Evolutionary conservation across 2,888 invertebrate species (phyloP).

Genomic region (Bimastos eiseni): DNA sequence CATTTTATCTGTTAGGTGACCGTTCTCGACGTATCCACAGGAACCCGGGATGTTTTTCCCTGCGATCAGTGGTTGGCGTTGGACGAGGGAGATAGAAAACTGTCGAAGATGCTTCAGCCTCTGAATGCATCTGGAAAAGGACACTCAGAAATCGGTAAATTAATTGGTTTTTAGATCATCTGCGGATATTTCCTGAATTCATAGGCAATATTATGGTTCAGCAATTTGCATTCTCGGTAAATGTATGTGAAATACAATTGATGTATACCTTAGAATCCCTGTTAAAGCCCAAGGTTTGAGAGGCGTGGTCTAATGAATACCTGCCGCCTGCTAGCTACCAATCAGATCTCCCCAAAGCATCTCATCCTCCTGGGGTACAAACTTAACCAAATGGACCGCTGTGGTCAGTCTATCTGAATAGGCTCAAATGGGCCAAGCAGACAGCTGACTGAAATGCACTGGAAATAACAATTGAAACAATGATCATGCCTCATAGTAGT

Average conservation of each 20-base stretch:
- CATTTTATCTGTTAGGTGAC: not conserved
- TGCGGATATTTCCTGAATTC: not conserved
- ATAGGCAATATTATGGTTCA: not conserved
- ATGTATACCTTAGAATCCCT: no score
- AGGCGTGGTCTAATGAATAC: no score
- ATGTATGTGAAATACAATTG: not conserved
- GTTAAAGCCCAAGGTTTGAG: no score
- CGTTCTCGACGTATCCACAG: not conserved
- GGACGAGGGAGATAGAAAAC: conserved; percentile 54
- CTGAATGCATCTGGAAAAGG: not conserved
- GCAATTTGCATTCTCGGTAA: not conserved
- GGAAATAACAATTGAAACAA: no score
- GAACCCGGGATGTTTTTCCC: conserved; percentile 48
- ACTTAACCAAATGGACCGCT: no score
- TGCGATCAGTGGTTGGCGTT: conserved; percentile 55
- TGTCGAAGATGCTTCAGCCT: conserved; percentile 37
- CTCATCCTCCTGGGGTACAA: no score
- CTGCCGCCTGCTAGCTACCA: no score
- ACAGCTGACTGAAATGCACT: no score
- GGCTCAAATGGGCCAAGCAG: no score
- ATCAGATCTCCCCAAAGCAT: no score
- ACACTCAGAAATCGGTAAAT: not conserved
- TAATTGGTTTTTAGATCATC: not conserved
- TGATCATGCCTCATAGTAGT: no score
- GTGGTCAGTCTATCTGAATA: no score